Evolutionary conservation across 1,140 invertebrate species (phyloP), one percentile per base, ranked within the genome.

Genomic region (Plodia interpunctella): DNA sequence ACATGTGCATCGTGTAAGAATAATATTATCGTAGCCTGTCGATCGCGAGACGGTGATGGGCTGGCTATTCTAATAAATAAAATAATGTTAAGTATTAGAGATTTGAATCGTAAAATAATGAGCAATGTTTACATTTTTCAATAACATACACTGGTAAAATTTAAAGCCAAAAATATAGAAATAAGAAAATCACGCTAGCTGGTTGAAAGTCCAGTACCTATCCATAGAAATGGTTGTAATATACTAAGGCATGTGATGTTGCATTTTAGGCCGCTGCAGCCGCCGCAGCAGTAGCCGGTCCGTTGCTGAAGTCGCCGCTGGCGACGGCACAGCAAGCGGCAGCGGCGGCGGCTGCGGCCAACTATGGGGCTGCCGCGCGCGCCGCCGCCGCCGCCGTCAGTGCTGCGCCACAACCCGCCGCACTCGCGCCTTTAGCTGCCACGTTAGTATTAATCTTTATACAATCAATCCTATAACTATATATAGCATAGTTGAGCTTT

Each of bases 381-480:
- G 87, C 93, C 90, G 84, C 94, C 91, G 90, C 94, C 84, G 94
- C 95, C 64, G 94, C 92, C 66, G 95, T 95, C 86, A 95, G 94
- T 80, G 95, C 95, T 70, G 95, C 94, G 63, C 96, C 96, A 28
- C 94, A 95, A 52, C 76, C 70, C 57, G 25, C 78, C 58, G 67
- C 80, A 25, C 81, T 83, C 35, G 62, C 79, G 63, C 83, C 80
- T 3, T 70, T 84, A 55, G 79, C 78, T 8, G 78, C 76, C 66
- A 74, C 83, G 83, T 86, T 57, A 72, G 73, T 79, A 50, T 57
- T 50, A 5, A 35, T 13, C 8, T 35, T 35, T n/a, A 3, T 15
- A n/a, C 3, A 4, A 15, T 44, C 13, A 3, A 44, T 15, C 15
- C 13, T 44, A 25, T n/a, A n/a, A n/a, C n/a, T n/a, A n/a, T n/a